These are phyloP conservation scores for Lagopus muta DNA, from an alignment of 2,113 vertebrate species.

Conservation along the genomic window DNA sequence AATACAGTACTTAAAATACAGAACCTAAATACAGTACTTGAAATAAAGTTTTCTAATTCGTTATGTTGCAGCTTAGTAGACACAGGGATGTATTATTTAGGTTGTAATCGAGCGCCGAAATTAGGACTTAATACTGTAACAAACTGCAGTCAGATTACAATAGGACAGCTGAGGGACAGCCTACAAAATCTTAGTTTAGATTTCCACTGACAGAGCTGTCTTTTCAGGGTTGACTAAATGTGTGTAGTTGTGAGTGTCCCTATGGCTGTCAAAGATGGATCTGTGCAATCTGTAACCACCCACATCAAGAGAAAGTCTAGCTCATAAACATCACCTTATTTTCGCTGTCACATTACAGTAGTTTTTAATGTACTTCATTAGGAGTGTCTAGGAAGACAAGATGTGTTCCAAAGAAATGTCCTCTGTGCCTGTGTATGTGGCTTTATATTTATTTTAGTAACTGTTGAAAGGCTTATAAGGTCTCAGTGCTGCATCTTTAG, in stretches of 20 bases:
- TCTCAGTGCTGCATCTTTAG: background rate
- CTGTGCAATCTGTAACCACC: background rate
- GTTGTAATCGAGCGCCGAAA: background rate
- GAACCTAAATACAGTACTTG: background rate
- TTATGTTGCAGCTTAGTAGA: background rate
- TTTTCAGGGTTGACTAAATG: background rate
- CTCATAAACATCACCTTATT: background rate
- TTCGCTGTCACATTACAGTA: background rate
- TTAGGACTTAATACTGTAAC: background rate
- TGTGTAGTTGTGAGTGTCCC: background rate
- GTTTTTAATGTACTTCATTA: background rate
- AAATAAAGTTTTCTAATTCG: background rate
- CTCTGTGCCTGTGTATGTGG: background rate
- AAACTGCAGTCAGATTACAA: background rate
- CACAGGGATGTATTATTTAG: slow-evolving; percentile 4
- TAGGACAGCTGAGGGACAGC: background rate
- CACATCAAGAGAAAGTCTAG: background rate
- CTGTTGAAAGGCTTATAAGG: background rate
- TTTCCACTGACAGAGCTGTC: background rate
- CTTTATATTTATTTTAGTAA: background rate
- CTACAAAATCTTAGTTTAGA: background rate
- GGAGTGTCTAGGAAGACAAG: background rate
- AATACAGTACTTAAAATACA: background rate
- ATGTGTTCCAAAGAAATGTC: background rate
- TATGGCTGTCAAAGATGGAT: background rate